A percentile compares a stretch with the other conserved stretches of the same genome.
Evolutionary conservation across 1,140 invertebrate species (phyloP).

Genomic region (Matsumurasca onukii): DNA sequence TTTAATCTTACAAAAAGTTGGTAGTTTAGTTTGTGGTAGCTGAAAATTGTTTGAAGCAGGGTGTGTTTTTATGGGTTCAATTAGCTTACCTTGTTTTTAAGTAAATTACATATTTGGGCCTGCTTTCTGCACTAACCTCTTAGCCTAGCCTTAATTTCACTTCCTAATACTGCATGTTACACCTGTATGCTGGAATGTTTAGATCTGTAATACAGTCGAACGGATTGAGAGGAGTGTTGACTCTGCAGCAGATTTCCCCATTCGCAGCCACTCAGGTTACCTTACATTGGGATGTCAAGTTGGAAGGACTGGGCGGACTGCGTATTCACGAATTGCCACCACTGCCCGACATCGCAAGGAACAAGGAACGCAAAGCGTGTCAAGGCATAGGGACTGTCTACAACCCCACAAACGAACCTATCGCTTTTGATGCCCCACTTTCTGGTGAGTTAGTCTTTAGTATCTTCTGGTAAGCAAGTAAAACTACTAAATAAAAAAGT

Average conservation of each 20-base stretch:
- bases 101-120: too few relatives aligned
- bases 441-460: constrained; percentile 32
- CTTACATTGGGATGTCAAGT: constrained; percentile 46
- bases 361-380: constrained; percentile 52
- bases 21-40: too few relatives aligned
- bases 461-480: too few relatives aligned
- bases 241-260: constrained; percentile 76
- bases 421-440: constrained; percentile 34
- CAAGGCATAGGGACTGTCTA: constrained; percentile 57
- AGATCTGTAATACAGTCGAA: constrained; percentile 74
- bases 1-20: too few relatives aligned
- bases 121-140: too few relatives aligned
- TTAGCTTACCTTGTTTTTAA: too few relatives aligned
- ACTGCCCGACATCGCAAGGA: constrained; percentile 32
- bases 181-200: too few relatives aligned
- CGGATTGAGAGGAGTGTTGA: constrained; percentile 79
- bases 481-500: too few relatives aligned
- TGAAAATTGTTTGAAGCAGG: too few relatives aligned
- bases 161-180: too few relatives aligned
- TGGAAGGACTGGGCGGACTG: constrained; percentile 55
- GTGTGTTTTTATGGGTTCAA: too few relatives aligned
- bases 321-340: constrained; percentile 67
- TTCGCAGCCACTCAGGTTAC: constrained; percentile 79
- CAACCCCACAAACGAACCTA: constrained; percentile 59
- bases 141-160: too few relatives aligned